Evolutionary conservation across 2,888 invertebrate genomes (phyloP).

Genomic region (Standfussiana lucernea): DNA sequence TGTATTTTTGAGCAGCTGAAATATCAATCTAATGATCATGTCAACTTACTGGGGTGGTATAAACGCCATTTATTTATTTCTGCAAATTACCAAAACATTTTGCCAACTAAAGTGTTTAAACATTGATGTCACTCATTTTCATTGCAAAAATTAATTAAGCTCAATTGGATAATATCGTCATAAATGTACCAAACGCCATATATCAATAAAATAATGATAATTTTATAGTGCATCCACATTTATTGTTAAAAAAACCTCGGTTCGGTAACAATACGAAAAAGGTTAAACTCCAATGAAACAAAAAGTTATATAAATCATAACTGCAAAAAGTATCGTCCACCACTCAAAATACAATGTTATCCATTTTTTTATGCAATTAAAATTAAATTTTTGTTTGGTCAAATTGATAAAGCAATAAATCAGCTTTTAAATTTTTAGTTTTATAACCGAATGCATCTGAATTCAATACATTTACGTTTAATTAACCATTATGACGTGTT

Average conservation of each 20-base stretch:
- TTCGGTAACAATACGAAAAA: slow-evolving; percentile 3
- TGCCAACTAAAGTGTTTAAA: not conserved
- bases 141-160: not conserved
- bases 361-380: slow-evolving; percentile 40
- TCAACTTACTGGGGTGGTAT: not conserved
- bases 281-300: slow-evolving; percentile 24
- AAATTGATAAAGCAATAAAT: slow-evolving; percentile 25
- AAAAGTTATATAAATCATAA: slow-evolving; percentile 31
- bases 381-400: slow-evolving; percentile 42
- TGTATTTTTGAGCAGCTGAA: slow-evolving; percentile 38
- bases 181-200: not conserved
- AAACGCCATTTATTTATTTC: not conserved
- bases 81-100: not conserved
- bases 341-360: slow-evolving; percentile 43
- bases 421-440: not conserved
- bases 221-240: no score
- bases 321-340: slow-evolving; percentile 31
- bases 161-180: not conserved
- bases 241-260: slow-evolving; percentile 29
- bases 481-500: not conserved
- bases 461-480: not conserved
- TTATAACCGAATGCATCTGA: not conserved
- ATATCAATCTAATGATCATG: not conserved
- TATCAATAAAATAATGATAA: not conserved
- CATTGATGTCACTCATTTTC: not conserved